Evolutionary conservation across 2,113 vertebrate genomes (phyloP).

Genomic region (Baryphthengus martii): DNA sequence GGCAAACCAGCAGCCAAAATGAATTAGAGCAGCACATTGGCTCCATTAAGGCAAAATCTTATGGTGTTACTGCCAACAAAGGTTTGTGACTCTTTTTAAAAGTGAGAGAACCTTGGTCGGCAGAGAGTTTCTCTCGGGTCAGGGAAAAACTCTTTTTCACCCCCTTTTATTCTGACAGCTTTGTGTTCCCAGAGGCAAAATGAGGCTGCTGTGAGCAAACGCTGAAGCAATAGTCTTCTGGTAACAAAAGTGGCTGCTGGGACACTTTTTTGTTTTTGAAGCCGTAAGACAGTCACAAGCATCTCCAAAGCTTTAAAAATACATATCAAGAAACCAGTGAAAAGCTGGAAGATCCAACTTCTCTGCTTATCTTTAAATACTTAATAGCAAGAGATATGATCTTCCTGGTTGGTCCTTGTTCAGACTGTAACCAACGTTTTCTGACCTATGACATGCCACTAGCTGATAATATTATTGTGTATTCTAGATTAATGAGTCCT

Average conservation of each 20-base stretch:
- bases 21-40: neutral
- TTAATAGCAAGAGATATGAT: neutral
- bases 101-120: neutral
- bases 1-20: neutral
- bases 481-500: neutral
- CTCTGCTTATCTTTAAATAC: neutral
- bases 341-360: neutral
- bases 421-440: neutral
- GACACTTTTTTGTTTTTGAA: neutral
- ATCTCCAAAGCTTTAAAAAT: neutral
- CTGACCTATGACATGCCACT: neutral
- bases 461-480: neutral
- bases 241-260: neutral
- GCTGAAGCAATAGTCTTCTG: neutral
- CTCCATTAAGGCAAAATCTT: neutral
- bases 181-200: neutral
- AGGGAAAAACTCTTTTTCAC: neutral
- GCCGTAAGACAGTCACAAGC: fast-evolving
- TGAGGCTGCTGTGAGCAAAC: neutral
- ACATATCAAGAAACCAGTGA: neutral
- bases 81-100: neutral
- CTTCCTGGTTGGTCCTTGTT: neutral
- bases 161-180: neutral
- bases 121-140: neutral
- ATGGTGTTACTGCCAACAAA: neutral